Evolutionary conservation across 2,113 vertebrate species (phyloP).

Genomic region (Empidonax alnorum): DNA sequence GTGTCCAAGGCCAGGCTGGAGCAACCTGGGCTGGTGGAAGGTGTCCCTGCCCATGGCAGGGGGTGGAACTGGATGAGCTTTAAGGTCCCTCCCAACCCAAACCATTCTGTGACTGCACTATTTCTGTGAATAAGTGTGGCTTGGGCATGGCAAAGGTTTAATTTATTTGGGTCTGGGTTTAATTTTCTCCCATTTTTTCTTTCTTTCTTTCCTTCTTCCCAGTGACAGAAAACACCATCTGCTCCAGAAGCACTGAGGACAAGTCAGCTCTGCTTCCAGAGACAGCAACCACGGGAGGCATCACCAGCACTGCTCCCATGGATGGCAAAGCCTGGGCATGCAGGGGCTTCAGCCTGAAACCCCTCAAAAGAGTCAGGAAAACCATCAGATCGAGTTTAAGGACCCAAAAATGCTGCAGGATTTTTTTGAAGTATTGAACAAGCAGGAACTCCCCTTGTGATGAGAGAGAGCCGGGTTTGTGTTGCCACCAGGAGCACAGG

Average conservation of each 20-base stretch:
- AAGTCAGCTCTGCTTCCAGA: rapidly evolving
- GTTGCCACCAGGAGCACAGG: rapidly evolving
- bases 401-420: rapidly evolving
- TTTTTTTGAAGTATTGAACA: background rate
- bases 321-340: rapidly evolving
- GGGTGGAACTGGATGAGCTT: too few relatives aligned
- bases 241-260: background rate
- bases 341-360: rapidly evolving
- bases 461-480: too few relatives aligned
- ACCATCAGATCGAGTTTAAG: background rate
- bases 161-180: too few relatives aligned
- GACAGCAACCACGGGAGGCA: rapidly evolving
- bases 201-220: background rate
- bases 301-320: rapidly evolving
- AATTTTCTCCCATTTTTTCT: rapidly evolving
- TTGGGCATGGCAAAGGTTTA: background rate
- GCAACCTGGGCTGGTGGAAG: background rate
- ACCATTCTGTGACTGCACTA: background rate
- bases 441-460: background rate
- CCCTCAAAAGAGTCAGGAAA: background rate
- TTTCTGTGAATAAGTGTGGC: rapidly evolving
- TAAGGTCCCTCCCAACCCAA: background rate
- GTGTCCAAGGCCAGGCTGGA: background rate
- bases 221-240: background rate
- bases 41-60: background rate